Evolutionary conservation across 2,113 vertebrate genomes (phyloP).

Genomic region (Phyllostomus hastatus): DNA sequence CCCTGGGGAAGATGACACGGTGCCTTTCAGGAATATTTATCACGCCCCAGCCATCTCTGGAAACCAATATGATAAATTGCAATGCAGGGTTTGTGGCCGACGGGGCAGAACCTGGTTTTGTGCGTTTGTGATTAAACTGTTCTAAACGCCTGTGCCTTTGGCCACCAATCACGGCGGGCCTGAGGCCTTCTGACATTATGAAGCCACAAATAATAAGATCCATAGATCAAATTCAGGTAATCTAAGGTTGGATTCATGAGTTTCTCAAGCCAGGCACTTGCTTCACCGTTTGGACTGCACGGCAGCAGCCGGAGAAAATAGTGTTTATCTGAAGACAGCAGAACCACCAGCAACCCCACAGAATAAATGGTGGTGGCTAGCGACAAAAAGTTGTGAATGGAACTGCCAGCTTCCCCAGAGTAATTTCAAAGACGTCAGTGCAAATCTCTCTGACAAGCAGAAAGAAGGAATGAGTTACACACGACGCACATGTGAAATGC

Average conservation of each 20-base stretch:
- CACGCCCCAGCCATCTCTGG: background rate
- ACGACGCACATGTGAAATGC: background rate
- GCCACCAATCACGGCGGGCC: background rate
- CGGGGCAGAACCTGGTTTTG: background rate
- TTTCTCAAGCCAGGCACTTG: background rate
- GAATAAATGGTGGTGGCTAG: background rate
- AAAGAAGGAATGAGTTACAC: background rate
- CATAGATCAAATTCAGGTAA: background rate
- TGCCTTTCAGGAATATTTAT: background rate
- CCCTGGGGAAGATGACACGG: rapidly evolving
- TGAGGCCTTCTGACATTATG: background rate
- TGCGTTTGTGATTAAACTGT: background rate
- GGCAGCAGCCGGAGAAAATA: background rate
- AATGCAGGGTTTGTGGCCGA: background rate
- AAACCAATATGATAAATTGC: background rate
- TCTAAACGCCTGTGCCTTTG: background rate
- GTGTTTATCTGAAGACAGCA: background rate
- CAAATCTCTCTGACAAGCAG: background rate
- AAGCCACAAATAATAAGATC: background rate
- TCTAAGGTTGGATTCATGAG: background rate
- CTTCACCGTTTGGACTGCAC: background rate
- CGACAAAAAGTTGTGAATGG: background rate
- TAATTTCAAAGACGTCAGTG: background rate
- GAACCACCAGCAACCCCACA: background rate
- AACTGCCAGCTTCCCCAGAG: background rate